Conservation (phyloP, 2,113 vertebrate species). For the Takifugu bimaculatus region DNA sequence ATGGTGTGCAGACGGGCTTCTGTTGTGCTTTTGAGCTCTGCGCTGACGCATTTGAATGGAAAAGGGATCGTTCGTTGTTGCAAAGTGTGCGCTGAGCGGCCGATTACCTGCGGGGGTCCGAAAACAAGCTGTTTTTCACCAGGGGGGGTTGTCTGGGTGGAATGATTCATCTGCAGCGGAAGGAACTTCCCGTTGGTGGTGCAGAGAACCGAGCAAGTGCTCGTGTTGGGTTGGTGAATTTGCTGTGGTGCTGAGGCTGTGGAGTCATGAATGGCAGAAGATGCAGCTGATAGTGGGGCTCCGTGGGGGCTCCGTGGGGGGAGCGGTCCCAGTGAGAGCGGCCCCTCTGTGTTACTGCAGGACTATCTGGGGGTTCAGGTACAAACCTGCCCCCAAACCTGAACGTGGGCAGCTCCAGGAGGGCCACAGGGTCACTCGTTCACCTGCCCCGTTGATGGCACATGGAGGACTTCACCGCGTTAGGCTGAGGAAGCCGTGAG, state of each 20-base stretch:
- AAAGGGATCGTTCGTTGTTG: slow-evolving; percentile 3
- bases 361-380: slow-evolving; percentile 40
- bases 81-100: slow-evolving; percentile 15
- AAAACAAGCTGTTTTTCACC: slow-evolving; percentile 30
- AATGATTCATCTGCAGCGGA: slow-evolving; percentile 35
- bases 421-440: slow-evolving; percentile 46
- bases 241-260: slow-evolving; percentile 33
- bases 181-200: slow-evolving; percentile 11
- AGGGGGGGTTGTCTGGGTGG: slow-evolving; percentile 9
- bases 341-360: slow-evolving; percentile 72
- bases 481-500: slow-evolving; percentile 6
- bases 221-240: slow-evolving; percentile 32
- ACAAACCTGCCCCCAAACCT: slow-evolving; percentile 24
- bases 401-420: slow-evolving; percentile 48
- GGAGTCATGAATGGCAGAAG: slow-evolving; percentile 42
- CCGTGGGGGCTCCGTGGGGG: not conserved
- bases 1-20: slow-evolving; percentile 4
- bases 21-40: slow-evolving; percentile 1
- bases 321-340: slow-evolving; percentile 54
- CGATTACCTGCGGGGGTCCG: slow-evolving; percentile 27
- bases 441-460: slow-evolving; percentile 31
- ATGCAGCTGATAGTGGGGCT: slow-evolving; percentile 18
- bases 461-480: slow-evolving; percentile 21
- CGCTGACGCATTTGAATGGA: slow-evolving; percentile 18
- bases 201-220: slow-evolving; percentile 5